Evolutionary conservation across 2,113 vertebrate species (phyloP), one percentile per base, ranked within the genome.

Genomic region (Pomatostomus ruficeps): DNA sequence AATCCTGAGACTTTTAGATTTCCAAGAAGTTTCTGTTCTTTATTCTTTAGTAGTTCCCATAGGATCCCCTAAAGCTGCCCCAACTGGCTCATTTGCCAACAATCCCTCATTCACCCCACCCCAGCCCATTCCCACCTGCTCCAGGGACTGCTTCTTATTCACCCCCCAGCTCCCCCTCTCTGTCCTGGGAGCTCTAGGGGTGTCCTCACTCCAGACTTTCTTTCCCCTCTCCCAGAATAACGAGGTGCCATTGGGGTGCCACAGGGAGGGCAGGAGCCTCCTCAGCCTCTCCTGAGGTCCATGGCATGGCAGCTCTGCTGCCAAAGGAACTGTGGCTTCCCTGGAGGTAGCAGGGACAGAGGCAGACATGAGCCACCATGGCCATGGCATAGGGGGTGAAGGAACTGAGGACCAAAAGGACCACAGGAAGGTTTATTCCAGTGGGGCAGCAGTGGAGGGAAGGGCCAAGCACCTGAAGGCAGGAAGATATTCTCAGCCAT

Each of bases 311-410:
- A 67, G 25, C 52, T 76, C 15, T 4, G 3, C 26, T 9, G 3
- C 17, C 2, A 4, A 10, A 58, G 70, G 21, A 36, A 12, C 0
- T 0, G 19, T 31, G 62, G 11, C 35, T 72, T 67, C 57, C 51
- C 55, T 40, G 52, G 72, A n/a, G 13, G 13, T 6, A 20, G 48
- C 48, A 48, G 71, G 29, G 51, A 46, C 35, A 68, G 49, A 42
- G 36, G 2, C 59, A 55, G 26, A 14, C 11, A 6, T 0, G 1
- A 78, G 21, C 16, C 2, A 6, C 35, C 4, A 3, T 0, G 4
- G 42, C 22, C 14, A 7, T 57, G 31, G 7, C 20, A 29, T 8
- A 48, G 15, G 6, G 9, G 10, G 26, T 24, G 54, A 31, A 59
- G 29, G 21, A 71, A 16, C 21, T 59, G 45, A 68, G 58, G 11